Percentiles rank a stretch among this genome's conserved stretches.
These are phyloP conservation scores for Idaea biselata DNA, from an alignment of 2,888 invertebrate species.

Conservation along the genomic window DNA sequence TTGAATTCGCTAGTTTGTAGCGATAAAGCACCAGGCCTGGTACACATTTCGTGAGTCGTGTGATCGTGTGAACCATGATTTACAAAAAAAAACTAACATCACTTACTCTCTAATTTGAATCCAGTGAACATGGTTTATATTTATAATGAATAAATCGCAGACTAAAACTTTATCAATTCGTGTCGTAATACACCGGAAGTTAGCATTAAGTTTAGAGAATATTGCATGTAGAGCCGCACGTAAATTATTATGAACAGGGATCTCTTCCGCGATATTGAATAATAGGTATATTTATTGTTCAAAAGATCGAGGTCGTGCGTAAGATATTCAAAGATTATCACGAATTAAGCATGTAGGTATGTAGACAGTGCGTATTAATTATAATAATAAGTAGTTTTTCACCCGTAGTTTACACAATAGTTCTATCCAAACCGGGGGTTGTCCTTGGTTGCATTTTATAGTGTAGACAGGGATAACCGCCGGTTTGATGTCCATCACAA, in stretches of 20 bases:
- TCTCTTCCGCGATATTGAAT: neutral
- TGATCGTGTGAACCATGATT: too few species aligned
- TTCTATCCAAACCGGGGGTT: too few species aligned
- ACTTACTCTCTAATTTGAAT: neutral
- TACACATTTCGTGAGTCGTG: too few species aligned
- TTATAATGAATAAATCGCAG: neutral
- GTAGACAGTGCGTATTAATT: too few species aligned
- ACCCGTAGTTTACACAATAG: too few species aligned
- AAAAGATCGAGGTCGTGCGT: neutral
- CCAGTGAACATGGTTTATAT: too few species aligned
- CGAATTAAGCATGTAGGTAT: neutral
- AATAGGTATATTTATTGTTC: neutral
- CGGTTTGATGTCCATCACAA: too few species aligned
- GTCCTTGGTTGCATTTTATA: too few species aligned
- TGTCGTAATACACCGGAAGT: neutral
- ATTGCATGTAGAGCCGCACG: neutral
- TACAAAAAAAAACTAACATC: neutral
- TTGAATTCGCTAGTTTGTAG: too few species aligned
- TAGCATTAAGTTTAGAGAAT: neutral
- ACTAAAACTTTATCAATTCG: neutral
- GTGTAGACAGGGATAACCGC: too few species aligned
- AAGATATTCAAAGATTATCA: neutral
- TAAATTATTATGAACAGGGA: neutral
- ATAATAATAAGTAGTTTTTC: too few species aligned
- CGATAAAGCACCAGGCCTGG: too few species aligned